Conservation (phyloP, 2,113 vertebrate species). For the Scolopax mira region DNA sequence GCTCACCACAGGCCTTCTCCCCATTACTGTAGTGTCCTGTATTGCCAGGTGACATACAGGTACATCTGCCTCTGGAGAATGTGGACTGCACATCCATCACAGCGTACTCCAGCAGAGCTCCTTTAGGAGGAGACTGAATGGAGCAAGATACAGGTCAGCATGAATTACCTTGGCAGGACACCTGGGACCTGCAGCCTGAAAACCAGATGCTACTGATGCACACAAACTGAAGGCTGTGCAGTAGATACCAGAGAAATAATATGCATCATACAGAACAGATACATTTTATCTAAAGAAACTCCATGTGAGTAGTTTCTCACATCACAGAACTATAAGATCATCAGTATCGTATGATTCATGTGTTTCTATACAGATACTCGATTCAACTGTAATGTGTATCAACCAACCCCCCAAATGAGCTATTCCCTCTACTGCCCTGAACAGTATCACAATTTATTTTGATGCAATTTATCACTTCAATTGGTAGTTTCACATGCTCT, state of each 20-base stretch:
- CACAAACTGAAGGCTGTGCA: neutral
- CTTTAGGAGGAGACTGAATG: fast-evolving
- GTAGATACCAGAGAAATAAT: neutral
- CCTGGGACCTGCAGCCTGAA: neutral
- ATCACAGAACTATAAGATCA: neutral
- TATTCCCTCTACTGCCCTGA: neutral
- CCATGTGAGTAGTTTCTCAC: neutral
- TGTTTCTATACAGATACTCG: neutral
- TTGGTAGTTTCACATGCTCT: neutral
- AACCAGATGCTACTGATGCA: neutral
- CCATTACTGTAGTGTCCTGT: neutral
- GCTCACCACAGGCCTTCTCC: neutral
- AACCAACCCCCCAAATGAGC: neutral
- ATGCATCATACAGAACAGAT: neutral
- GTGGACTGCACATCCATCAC: neutral
- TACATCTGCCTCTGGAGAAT: neutral
- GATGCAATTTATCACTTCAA: neutral
- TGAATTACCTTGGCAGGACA: neutral
- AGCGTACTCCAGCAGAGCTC: neutral
- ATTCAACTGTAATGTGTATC: neutral
- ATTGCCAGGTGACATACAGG: too few relatives aligned
- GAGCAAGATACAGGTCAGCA: neutral
- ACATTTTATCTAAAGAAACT: neutral
- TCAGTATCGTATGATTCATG: fast-evolving
- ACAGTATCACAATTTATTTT: neutral